Evolutionary conservation across 2,797 vertebrate genomes (phyloP).

Genomic region (Adelosebastes latens): DNA sequence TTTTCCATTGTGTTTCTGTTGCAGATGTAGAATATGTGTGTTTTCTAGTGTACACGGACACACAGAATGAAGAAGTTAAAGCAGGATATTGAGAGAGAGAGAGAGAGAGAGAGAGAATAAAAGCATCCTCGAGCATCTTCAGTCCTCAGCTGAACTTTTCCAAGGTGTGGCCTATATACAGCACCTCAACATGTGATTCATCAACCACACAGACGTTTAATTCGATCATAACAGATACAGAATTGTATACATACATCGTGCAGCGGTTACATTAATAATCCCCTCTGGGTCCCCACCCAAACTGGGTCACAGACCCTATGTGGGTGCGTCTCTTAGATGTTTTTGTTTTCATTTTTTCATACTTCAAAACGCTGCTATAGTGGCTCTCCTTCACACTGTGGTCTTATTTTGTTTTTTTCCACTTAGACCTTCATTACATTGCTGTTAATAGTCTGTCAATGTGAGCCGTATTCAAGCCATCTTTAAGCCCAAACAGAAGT

Average conservation of each 20-base stretch:
- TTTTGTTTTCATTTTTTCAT: background rate
- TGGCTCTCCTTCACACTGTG: background rate
- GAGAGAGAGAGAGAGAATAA: background rate
- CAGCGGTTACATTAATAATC: constrained; percentile 16
- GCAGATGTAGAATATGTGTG: constrained; percentile 23
- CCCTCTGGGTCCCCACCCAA: background rate
- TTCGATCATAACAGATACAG: constrained; percentile 32
- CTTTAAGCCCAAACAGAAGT: background rate
- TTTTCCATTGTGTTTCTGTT: constrained; percentile 37
- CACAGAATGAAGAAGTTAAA: background rate
- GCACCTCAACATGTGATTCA: constrained; percentile 46
- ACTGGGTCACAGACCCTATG: background rate
- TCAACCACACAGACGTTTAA: constrained; percentile 40
- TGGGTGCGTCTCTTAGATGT: background rate
- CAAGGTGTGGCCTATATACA: constrained; percentile 40
- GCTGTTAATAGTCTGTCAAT: background rate
- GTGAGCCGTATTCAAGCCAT: background rate
- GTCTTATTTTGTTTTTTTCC: background rate
- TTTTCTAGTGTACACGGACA: background rate
- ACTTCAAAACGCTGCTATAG: background rate
- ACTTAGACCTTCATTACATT: background rate
- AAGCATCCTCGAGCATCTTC: background rate
- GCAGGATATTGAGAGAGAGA: background rate
- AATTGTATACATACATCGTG: background rate
- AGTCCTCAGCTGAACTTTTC: constrained; percentile 50